phyloP scores from a whole-genome alignment of 2,888 invertebrate species.

The Mylabris sibirica region DNA sequence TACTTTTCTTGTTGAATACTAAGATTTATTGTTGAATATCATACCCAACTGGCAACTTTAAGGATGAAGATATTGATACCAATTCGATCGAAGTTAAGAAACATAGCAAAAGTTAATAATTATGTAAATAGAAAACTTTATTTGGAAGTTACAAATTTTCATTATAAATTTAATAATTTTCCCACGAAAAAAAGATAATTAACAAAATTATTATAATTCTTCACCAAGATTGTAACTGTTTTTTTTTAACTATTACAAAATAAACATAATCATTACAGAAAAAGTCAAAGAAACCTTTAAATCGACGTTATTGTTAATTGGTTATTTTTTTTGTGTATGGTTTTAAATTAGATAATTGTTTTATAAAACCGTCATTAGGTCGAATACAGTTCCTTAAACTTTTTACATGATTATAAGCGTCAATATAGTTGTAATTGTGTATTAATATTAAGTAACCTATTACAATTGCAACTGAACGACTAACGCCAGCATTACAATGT shows the following conservation, averaged over 20 bases:
- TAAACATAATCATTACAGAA: conserved; percentile 6
- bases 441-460: conserved; percentile 82
- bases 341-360: conserved; percentile 66
- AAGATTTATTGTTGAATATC: no score
- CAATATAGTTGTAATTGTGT: conserved; percentile 65
- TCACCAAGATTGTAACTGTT: not conserved
- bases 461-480: conserved; percentile 80
- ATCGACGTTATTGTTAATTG: not conserved
- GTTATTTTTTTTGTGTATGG: not conserved
- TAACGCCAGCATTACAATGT: conserved; percentile 94
- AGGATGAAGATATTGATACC: no score
- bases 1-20: no score
- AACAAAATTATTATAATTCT: conserved; percentile 13
- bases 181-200: conserved; percentile 21
- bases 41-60: no score
- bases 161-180: conserved; percentile 21
- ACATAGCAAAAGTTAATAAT: not conserved
- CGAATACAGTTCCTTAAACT: conserved; percentile 71
- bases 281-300: conserved; percentile 11
- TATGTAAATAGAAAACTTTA: conserved; percentile 31
- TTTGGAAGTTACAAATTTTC: conserved; percentile 29
- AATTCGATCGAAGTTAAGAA: not conserved
- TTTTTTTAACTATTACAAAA: conserved; percentile 15
- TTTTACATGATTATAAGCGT: conserved; percentile 75
- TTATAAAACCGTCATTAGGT: conserved; percentile 83